These are phyloP conservation scores for Ptilorrhoa leucosticta DNA, from an alignment of 2,113 vertebrate genomes.

Conservation along the genomic window DNA sequence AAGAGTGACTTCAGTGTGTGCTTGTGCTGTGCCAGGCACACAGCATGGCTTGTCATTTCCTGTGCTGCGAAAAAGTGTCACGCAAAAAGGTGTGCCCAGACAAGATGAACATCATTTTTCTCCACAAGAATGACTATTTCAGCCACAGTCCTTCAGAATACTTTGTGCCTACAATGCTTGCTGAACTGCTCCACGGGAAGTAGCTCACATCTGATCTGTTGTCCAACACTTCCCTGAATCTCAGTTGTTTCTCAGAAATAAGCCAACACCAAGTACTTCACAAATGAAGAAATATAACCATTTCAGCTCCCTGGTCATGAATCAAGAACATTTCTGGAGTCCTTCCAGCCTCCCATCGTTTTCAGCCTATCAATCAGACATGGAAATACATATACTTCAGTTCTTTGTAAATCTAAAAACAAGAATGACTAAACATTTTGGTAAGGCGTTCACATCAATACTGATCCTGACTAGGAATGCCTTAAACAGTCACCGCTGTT, in stretches of 20 bases:
- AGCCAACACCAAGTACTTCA: neutral
- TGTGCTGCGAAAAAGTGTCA: neutral
- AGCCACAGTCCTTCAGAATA: neutral
- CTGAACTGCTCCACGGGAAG: neutral
- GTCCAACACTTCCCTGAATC: neutral
- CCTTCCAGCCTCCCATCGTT: neutral
- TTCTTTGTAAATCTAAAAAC: neutral
- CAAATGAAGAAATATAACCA: constrained; percentile 3
- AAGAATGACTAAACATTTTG: neutral
- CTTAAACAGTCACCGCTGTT: neutral
- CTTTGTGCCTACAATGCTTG: neutral
- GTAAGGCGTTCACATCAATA: neutral
- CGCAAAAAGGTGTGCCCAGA: neutral
- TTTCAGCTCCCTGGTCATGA: neutral
- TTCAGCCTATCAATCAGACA: constrained; percentile 28
- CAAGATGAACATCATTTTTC: neutral
- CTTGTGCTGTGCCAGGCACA: neutral
- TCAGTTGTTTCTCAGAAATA: constrained; percentile 15
- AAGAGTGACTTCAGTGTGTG: neutral
- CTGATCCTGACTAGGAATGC: neutral
- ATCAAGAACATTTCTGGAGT: constrained; percentile 34
- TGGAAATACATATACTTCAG: neutral
- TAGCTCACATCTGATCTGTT: neutral
- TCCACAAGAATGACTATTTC: neutral
- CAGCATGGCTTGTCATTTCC: neutral